Conservation (phyloP, 92 coral and sea anemone species). For the Palythoa grandis region DNA sequence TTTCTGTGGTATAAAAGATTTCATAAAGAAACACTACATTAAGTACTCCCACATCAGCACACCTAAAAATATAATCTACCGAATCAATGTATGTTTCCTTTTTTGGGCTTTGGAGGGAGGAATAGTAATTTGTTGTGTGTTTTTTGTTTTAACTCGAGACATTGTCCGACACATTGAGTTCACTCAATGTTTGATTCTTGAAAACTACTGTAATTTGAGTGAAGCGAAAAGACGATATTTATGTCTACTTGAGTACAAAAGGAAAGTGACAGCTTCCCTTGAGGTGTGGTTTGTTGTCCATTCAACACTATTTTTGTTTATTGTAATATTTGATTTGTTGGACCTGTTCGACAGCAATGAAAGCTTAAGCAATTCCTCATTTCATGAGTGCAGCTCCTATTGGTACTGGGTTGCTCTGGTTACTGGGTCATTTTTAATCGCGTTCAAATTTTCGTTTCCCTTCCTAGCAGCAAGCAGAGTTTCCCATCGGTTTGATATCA, state of each 20-base stretch:
- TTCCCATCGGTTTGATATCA: conserved; percentile 55
- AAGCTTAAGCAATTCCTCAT: no score
- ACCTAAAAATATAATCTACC: background rate
- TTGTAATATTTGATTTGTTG: conserved; percentile 25
- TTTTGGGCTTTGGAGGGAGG: conserved; percentile 60
- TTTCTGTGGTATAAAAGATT: conserved; percentile 58
- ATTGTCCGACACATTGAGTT: conserved; percentile 61
- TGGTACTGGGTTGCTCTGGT: conserved; percentile 37
- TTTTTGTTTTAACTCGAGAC: conserved; percentile 60
- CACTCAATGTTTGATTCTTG: conserved; percentile 53
- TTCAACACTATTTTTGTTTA: conserved; percentile 49
- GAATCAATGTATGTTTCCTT: conserved; percentile 14
- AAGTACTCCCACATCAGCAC: background rate
- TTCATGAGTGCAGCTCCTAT: no score
- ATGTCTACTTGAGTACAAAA: conserved; percentile 61
- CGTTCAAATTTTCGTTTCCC: conserved; percentile 71
- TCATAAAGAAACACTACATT: background rate
- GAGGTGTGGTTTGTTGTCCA: conserved; percentile 62
- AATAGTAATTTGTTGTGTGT: conserved; percentile 60
- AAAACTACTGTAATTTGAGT: conserved; percentile 31
- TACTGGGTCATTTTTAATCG: conserved; percentile 60
- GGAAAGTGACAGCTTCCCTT: conserved; percentile 43
- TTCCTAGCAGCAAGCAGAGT: conserved; percentile 66
- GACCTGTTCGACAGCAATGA: background rate
- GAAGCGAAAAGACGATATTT: conserved; percentile 61